phyloP scores from a whole-genome alignment of 2,113 vertebrate species.

The Fregetta grallaria region DNA sequence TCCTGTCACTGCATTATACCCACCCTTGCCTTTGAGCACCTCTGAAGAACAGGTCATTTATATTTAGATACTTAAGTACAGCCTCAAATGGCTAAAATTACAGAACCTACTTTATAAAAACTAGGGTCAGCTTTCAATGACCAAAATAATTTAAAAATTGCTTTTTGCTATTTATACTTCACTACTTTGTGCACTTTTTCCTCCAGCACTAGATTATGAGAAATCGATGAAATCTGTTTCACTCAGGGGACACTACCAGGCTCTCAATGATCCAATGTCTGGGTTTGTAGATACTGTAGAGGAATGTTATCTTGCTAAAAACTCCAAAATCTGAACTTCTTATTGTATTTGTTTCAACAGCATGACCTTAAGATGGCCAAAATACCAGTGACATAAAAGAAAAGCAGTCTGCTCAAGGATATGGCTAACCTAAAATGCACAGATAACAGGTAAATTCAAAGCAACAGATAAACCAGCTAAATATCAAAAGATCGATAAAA shows the following conservation, averaged over 20 bases:
- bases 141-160: slow-evolving; percentile 21
- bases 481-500: neutral
- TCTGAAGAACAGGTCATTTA: slow-evolving; percentile 27
- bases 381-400: neutral
- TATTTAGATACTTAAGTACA: slow-evolving; percentile 28
- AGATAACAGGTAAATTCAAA: neutral
- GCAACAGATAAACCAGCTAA: neutral
- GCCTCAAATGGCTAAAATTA: slow-evolving; percentile 20
- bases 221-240: neutral
- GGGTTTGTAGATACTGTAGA: neutral
- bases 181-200: neutral
- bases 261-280: neutral
- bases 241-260: neutral
- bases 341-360: neutral
- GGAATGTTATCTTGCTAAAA: neutral
- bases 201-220: neutral
- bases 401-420: neutral
- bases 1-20: neutral
- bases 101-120: neutral
- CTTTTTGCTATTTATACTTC: slow-evolving; percentile 28
- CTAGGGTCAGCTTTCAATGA: slow-evolving; percentile 18
- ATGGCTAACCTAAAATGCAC: neutral
- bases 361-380: neutral
- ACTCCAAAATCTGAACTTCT: neutral
- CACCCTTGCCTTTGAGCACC: neutral